These are phyloP conservation scores for Tautogolabrus adspersus DNA, from an alignment of 2,113 vertebrate species.

Conservation along the genomic window DNA sequence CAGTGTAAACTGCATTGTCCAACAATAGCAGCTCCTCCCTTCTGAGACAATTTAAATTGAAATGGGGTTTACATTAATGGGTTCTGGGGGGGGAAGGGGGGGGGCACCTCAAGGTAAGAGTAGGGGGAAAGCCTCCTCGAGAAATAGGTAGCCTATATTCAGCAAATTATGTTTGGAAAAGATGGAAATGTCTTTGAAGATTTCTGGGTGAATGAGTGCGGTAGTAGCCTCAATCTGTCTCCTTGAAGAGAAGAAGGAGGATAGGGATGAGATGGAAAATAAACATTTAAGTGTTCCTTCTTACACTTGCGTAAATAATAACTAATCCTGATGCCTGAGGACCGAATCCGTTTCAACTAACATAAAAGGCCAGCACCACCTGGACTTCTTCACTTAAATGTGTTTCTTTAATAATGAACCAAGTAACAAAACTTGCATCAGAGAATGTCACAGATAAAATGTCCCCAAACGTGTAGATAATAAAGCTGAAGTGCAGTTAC, in stretches of 20 bases:
- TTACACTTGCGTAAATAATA: neutral
- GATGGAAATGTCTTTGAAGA: neutral
- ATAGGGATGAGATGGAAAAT: too few species aligned
- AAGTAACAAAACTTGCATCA: neutral
- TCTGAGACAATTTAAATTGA: constrained; percentile 66
- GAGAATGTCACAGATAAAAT: constrained; percentile 23
- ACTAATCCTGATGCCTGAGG: neutral
- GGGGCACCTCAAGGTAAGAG: constrained; percentile 24
- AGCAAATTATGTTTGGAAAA: constrained; percentile 8
- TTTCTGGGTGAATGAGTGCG: neutral
- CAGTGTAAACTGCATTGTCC: constrained; percentile 46
- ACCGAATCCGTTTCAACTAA: neutral
- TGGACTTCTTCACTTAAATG: constrained; percentile 13
- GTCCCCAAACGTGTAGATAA: constrained; percentile 8
- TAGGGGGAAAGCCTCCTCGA: constrained; percentile 16
- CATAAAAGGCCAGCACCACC: neutral
- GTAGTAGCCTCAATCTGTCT: neutral
- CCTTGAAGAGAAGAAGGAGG: neutral
- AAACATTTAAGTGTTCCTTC: neutral
- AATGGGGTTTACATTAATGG: constrained; percentile 71
- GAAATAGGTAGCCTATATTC: constrained; percentile 40
- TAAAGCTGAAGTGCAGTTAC: constrained; percentile 29
- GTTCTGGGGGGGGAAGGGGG: constrained; percentile 3
- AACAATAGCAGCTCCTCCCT: constrained; percentile 61
- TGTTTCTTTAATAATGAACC: neutral